Evolutionary conservation across 2,113 vertebrate genomes (phyloP).

Genomic region (Malurus cyaneus): DNA sequence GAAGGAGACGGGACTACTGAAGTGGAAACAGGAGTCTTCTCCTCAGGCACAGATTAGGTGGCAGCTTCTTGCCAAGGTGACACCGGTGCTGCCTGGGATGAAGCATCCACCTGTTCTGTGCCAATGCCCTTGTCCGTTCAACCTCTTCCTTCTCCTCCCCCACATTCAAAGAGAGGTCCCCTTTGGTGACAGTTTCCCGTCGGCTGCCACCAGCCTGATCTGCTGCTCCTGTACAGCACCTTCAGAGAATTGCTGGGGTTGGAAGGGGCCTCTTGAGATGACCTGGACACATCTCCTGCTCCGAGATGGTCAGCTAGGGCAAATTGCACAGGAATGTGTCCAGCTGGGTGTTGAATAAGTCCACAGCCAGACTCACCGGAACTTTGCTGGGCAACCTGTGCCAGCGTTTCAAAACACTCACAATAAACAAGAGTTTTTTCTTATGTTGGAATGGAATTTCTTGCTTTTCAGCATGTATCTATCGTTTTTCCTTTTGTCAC

Average conservation of each 20-base stretch:
- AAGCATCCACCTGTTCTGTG: not conserved
- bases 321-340: not conserved
- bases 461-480: not conserved
- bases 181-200: not conserved
- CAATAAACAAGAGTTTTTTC: not conserved
- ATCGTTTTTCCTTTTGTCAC: not conserved
- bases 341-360: not conserved
- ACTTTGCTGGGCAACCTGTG: not conserved
- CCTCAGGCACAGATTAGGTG: constrained; percentile 28
- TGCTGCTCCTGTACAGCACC: not conserved
- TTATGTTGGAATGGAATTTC: not conserved
- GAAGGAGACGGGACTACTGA: constrained; percentile 20
- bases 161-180: fast-evolving
- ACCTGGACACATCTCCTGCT: not conserved
- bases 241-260: not conserved
- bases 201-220: not conserved
- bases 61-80: constrained; percentile 33
- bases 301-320: not conserved
- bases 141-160: not conserved
- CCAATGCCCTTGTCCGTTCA: not conserved
- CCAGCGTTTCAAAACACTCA: fast-evolving
- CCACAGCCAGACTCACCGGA: not conserved
- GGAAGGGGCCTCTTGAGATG: not conserved
- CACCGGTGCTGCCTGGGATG: not conserved
- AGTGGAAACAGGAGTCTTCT: constrained; percentile 48